A percentile compares a stretch with the other conserved stretches of the same genome.
phyloP scores from a whole-genome alignment of 2,888 invertebrate genomes.

The Heliconius ismenius region DNA sequence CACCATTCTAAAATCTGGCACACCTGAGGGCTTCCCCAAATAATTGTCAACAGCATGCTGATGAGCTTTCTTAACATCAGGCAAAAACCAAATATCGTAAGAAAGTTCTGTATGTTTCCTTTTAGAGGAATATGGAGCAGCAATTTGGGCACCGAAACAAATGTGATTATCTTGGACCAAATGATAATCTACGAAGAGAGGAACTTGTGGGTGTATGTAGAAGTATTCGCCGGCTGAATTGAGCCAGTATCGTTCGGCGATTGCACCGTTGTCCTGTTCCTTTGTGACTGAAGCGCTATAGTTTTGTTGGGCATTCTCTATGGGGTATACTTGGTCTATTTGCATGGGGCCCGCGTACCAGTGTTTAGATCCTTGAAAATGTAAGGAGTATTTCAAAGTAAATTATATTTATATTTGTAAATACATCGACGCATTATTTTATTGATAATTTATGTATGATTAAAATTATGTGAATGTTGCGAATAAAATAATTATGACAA shows the following conservation, averaged over 20 bases:
- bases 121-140: constrained; percentile 78
- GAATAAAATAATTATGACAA: too few species aligned
- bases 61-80: constrained; percentile 84
- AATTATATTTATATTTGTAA: too few species aligned
- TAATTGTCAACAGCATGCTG: constrained; percentile 82
- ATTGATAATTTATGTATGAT: too few species aligned
- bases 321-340: constrained; percentile 82
- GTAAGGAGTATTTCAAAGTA: too few species aligned
- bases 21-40: constrained; percentile 83
- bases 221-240: constrained; percentile 86
- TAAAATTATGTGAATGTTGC: too few species aligned
- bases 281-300: constrained; percentile 81
- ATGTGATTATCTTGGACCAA: constrained; percentile 75
- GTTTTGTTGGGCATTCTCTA: constrained; percentile 76
- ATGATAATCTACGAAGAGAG: constrained; percentile 87
- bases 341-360: constrained; percentile 88
- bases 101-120: constrained; percentile 69
- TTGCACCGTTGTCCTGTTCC: constrained; percentile 79
- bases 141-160: constrained; percentile 81
- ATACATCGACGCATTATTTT: too few species aligned
- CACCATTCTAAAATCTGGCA: constrained; percentile 87
- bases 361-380: constrained; percentile 65
- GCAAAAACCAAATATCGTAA: constrained; percentile 83
- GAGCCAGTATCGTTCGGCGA: constrained; percentile 87
- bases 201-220: constrained; percentile 83